Evolutionary conservation across 2,888 invertebrate genomes (phyloP).

Genomic region (Cheilosia vernalis): DNA sequence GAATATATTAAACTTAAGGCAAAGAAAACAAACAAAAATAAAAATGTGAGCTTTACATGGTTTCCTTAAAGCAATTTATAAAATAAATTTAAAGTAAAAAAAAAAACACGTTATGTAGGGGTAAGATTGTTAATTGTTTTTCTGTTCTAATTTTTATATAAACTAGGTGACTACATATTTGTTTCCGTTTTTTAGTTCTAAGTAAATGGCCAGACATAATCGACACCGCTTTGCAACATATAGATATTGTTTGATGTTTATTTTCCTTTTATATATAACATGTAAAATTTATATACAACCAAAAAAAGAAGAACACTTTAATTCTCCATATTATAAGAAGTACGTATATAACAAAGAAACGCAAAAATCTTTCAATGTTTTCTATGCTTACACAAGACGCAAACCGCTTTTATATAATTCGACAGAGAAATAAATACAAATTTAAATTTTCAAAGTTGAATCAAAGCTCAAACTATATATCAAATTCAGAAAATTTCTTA

Average conservation of each 20-base stretch:
- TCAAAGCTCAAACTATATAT: slow-evolving; percentile 59
- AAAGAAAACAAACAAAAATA: slow-evolving; percentile 32
- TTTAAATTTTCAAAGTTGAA: slow-evolving; percentile 43
- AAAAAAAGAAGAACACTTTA: slow-evolving; percentile 23
- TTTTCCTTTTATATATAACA: slow-evolving; percentile 9
- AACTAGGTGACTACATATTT: slow-evolving; percentile 22
- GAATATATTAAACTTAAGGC: slow-evolving; percentile 39
- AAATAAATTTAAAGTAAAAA: slow-evolving; percentile 11
- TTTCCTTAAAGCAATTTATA: slow-evolving; percentile 77
- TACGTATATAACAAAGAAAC: slow-evolving; percentile 27
- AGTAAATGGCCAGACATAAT: slow-evolving; percentile 66
- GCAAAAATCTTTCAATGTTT: slow-evolving; percentile 52
- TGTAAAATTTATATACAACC: slow-evolving; percentile 17
- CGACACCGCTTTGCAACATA: slow-evolving; percentile 68
- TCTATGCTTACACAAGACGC: slow-evolving; percentile 51
- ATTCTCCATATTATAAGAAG: slow-evolving; percentile 65
- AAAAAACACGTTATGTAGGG: slow-evolving; percentile 51
- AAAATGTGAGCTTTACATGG: slow-evolving; percentile 81
- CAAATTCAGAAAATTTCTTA: slow-evolving; percentile 28
- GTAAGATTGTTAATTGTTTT: slow-evolving; percentile 58
- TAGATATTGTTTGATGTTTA: slow-evolving; percentile 39
- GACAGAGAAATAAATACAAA: slow-evolving; percentile 16
- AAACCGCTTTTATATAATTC: slow-evolving; percentile 26
- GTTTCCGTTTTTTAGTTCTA: slow-evolving; percentile 47
- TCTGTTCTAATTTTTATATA: slow-evolving; percentile 21